Conservation (phyloP, 1,140 invertebrate species). For the Musca vetustissima region DNA sequence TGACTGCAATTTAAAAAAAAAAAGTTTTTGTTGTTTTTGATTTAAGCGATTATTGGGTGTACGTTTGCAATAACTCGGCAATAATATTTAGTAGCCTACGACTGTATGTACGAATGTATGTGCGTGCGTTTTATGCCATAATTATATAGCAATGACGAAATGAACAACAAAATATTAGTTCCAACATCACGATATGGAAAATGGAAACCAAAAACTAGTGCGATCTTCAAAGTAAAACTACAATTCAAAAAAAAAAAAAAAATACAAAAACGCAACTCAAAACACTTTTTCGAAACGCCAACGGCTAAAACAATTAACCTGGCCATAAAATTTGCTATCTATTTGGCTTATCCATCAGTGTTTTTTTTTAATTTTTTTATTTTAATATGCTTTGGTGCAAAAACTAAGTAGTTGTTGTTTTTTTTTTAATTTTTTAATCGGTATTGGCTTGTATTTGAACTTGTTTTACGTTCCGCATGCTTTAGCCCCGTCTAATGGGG, state of each 20-base stretch:
- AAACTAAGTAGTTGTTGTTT: background rate
- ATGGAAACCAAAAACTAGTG: too few relatives aligned
- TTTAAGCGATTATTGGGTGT: too few relatives aligned
- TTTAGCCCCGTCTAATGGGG: background rate
- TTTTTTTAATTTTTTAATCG: background rate
- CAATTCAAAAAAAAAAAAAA: background rate
- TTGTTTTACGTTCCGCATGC: slow-evolving; percentile 22
- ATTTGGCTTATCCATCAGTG: background rate
- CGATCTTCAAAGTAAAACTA: too few relatives aligned
- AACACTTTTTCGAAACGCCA: slow-evolving; percentile 11
- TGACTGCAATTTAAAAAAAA: too few relatives aligned
- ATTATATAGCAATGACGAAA: background rate
- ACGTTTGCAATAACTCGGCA: too few relatives aligned
- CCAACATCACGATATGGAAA: too few relatives aligned
- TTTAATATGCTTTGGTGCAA: background rate
- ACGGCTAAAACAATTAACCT: slow-evolving; percentile 21
- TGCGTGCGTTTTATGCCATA: background rate
- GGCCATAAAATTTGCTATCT: slow-evolving; percentile 2
- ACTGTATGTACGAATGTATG: too few relatives aligned
- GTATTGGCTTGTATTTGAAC: slow-evolving; percentile 7
- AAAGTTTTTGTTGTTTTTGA: too few relatives aligned
- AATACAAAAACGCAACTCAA: background rate
- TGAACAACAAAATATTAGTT: too few relatives aligned
- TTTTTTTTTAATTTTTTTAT: background rate
- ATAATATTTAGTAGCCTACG: too few relatives aligned